A percentile compares a stretch with the other conserved stretches of the same genome.
phyloP scores from a whole-genome alignment of 2,797 vertebrate genomes.

The Natrix natrix region DNA sequence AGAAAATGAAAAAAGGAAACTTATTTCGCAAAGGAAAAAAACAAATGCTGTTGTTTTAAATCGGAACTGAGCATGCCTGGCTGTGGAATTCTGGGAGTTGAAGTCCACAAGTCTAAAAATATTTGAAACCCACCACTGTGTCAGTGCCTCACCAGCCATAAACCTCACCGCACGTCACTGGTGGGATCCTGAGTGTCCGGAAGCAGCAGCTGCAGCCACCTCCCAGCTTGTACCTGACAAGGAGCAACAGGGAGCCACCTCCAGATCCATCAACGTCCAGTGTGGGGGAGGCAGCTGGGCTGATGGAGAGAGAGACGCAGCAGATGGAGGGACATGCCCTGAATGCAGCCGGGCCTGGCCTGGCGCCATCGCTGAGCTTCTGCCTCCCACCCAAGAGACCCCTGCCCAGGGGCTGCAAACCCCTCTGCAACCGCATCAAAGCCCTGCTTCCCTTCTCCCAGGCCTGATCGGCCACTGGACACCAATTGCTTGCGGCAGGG shows the following conservation, averaged over 20 bases:
- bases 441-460: not conserved
- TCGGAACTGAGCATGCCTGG: no score
- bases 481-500: not conserved
- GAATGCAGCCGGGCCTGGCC: not conserved
- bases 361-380: accelerated
- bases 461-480: not conserved
- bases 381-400: not conserved
- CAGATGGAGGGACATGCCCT: not conserved
- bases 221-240: slow-evolving; percentile 15
- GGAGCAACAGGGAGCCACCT: not conserved
- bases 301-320: not conserved
- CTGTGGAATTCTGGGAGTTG: no score
- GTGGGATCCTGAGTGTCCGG: accelerated
- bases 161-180: no score
- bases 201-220: not conserved
- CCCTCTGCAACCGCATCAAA: not conserved
- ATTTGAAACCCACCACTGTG: no score
- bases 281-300: not conserved
- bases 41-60: no score
- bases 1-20: no score
- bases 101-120: no score
- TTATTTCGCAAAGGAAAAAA: no score
- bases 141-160: no score
- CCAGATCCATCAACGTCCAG: not conserved
- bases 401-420: accelerated